phyloP scores from a whole-genome alignment of 2,888 invertebrate genomes.

The Rotaria macrura region DNA sequence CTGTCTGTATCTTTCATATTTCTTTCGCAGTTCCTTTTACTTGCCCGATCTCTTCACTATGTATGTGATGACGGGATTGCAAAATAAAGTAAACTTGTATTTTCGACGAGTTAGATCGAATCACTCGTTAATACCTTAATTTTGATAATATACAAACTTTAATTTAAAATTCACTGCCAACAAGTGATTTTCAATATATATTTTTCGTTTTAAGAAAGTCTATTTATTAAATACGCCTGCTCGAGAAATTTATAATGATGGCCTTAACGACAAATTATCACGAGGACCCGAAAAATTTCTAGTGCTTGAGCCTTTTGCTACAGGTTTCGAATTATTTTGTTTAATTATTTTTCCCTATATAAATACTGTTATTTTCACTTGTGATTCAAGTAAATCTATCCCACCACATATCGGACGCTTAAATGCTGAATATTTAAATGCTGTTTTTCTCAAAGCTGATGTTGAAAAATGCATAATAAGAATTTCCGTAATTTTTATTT shows the following conservation, averaged over 20 bases:
- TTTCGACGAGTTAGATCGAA: not conserved
- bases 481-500: slow-evolving; percentile 19
- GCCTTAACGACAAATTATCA: slow-evolving; percentile 56
- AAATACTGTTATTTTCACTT: slow-evolving; percentile 57
- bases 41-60: too few relatives aligned
- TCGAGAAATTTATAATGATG: not conserved
- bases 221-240: not conserved
- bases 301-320: slow-evolving; percentile 84
- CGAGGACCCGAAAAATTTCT: slow-evolving; percentile 75
- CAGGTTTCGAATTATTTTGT: slow-evolving; percentile 55
- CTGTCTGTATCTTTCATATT: too few relatives aligned
- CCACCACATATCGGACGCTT: slow-evolving; percentile 81
- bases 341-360: not conserved
- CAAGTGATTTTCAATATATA: too few relatives aligned
- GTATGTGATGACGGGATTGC: too few relatives aligned
- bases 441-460: slow-evolving; percentile 85
- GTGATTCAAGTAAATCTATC: slow-evolving; percentile 87
- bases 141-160: not conserved
- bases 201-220: too few relatives aligned
- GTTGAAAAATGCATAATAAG: slow-evolving; percentile 67
- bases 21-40: too few relatives aligned
- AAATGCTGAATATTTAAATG: slow-evolving; percentile 72
- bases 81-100: not conserved
- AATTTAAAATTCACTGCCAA: too few relatives aligned
- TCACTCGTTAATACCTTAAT: not conserved